phyloP scores from a whole-genome alignment of 1,140 invertebrate species.

The Aphidius ervi region DNA sequence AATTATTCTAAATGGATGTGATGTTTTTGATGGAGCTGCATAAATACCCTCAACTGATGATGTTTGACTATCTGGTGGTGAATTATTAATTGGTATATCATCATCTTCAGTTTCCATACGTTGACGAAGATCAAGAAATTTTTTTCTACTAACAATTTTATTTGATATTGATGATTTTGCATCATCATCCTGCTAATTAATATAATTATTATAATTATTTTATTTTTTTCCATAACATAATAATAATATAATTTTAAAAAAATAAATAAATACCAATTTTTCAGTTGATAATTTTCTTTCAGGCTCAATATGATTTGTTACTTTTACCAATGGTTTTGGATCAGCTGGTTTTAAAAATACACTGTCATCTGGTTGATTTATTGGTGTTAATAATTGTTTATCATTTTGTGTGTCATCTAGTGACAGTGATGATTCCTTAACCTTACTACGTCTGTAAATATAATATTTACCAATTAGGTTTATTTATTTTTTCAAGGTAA shows the following conservation, averaged over 20 bases:
- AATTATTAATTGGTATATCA: constrained; percentile 61
- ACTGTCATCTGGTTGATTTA: constrained; percentile 36
- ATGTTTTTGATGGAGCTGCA: constrained; percentile 56
- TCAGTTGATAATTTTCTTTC: constrained; percentile 27
- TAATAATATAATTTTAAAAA: no score
- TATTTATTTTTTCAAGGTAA: background rate
- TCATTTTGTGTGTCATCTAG: constrained; percentile 29
- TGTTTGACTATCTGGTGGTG: constrained; percentile 75
- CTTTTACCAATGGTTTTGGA: constrained; percentile 35
- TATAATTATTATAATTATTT: constrained; percentile 14
- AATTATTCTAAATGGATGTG: constrained; percentile 77
- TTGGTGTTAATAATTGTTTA: constrained; percentile 26
- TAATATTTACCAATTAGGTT: no score
- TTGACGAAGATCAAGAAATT: constrained; percentile 77
- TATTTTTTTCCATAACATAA: background rate
- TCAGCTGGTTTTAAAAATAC: constrained; percentile 46
- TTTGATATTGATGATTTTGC: constrained; percentile 34
- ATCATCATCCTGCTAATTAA: constrained; percentile 51
- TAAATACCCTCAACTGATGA: constrained; percentile 60
- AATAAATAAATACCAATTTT: no score
- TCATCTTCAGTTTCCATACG: constrained; percentile 81
- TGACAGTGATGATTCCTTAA: constrained; percentile 1
- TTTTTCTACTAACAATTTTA: constrained; percentile 57
- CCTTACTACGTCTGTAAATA: constrained; percentile 6
- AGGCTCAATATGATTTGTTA: constrained; percentile 30